Conservation (phyloP, 1,140 invertebrate species). For the Calephelis nemesis region DNA sequence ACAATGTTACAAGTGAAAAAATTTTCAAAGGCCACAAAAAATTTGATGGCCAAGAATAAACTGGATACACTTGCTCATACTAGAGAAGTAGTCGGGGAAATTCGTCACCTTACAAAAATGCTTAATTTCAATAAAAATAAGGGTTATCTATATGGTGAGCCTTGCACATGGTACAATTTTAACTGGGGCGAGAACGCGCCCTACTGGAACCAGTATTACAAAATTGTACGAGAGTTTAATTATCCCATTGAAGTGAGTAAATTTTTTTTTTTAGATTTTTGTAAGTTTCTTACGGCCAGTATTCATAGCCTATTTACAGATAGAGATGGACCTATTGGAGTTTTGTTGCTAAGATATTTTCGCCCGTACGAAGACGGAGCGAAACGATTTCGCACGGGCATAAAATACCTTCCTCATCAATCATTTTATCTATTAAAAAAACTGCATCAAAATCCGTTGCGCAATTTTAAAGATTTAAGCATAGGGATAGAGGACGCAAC, state of each 20-base stretch:
- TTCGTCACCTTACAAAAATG: conserved; percentile 54
- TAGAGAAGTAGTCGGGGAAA: conserved; percentile 55
- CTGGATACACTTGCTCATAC: conserved; percentile 47
- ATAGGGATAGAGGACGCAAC: too few relatives aligned
- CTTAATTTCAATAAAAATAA: conserved; percentile 51
- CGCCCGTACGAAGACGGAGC: too few relatives aligned
- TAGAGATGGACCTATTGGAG: too few relatives aligned
- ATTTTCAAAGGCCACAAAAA: conserved; percentile 64
- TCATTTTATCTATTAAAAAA: too few relatives aligned
- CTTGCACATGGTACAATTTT: conserved; percentile 54
- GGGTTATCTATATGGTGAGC: conserved; percentile 21
- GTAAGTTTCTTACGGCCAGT: too few relatives aligned
- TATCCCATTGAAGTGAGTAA: conserved; percentile 67
- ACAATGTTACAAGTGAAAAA: conserved; percentile 58
- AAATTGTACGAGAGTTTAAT: conserved; percentile 56
- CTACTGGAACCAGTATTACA: conserved; percentile 73
- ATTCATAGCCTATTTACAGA: too few relatives aligned
- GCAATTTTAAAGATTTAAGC: too few relatives aligned
- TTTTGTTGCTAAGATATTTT: too few relatives aligned
- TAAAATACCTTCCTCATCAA: too few relatives aligned
- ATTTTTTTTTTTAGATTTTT: conserved; percentile 18
- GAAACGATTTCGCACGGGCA: too few relatives aligned
- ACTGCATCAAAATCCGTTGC: too few relatives aligned
- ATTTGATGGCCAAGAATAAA: conserved; percentile 61
- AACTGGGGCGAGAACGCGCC: conserved; percentile 72